These are phyloP conservation scores for Mercenaria mercenaria DNA, from an alignment of 1,140 invertebrate species.

Conservation along the genomic window DNA sequence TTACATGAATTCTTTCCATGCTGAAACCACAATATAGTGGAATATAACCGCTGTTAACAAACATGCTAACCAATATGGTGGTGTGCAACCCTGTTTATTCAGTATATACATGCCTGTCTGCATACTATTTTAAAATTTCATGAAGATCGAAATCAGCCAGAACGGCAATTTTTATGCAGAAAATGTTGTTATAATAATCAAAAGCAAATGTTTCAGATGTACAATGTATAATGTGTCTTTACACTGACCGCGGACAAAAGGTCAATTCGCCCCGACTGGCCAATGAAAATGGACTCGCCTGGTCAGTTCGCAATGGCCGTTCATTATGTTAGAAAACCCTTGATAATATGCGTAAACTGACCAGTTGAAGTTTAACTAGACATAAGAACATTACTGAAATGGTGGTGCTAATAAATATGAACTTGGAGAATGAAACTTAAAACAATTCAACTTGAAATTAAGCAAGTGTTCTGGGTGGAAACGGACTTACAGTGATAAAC, in stretches of 20 bases:
- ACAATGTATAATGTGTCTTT: neutral
- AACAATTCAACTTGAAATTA: neutral
- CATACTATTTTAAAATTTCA: no score
- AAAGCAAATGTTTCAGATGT: neutral
- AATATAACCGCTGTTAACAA: no score
- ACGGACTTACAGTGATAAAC: neutral
- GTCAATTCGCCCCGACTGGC: constrained; percentile 40
- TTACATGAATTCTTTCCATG: no score
- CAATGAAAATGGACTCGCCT: constrained; percentile 57
- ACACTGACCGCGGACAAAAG: constrained; percentile 9
- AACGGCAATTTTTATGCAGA: no score
- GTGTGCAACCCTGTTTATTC: no score
- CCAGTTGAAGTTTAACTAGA: constrained; percentile 17
- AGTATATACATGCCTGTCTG: no score
- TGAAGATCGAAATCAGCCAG: no score
- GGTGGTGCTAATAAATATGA: neutral
- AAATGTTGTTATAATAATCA: no score
- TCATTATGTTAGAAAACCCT: constrained; percentile 30
- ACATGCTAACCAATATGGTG: no score
- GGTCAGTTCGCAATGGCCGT: constrained; percentile 56
- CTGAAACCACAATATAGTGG: no score
- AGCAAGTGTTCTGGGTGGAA: neutral
- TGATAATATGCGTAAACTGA: constrained; percentile 26
- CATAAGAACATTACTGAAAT: neutral
- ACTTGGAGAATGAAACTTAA: neutral